Conservation (phyloP, 2,113 vertebrate species). For the Elephantulus edwardii region DNA sequence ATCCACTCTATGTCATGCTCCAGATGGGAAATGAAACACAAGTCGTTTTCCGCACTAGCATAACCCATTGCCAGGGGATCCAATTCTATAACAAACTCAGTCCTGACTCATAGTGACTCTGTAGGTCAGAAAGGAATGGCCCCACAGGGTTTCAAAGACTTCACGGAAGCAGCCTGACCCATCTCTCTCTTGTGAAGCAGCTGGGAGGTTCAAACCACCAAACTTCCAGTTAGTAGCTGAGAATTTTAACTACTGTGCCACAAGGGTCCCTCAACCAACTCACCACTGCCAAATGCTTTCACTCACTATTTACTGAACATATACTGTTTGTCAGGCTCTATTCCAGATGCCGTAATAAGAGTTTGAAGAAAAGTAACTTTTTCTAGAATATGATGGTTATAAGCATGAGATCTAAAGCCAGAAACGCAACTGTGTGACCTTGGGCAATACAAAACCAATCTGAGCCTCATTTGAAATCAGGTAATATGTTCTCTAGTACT, state of each 20-base stretch:
- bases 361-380: neutral
- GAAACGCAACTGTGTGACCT: neutral
- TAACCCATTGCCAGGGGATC: neutral
- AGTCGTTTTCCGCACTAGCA: neutral
- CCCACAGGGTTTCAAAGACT: neutral
- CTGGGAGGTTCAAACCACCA: neutral
- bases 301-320: neutral
- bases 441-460: neutral
- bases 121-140: neutral
- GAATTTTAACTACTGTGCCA: neutral
- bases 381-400: neutral
- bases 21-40: neutral
- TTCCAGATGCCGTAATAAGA: neutral
- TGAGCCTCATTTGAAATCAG: neutral
- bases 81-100: neutral
- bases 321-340: neutral
- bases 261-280: neutral
- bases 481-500: neutral
- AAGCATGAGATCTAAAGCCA: neutral
- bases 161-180: too few relatives aligned
- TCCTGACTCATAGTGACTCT: neutral
- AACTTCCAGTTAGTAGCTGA: neutral
- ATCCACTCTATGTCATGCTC: neutral
- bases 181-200: too few relatives aligned
- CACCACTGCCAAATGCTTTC: neutral